Percentiles rank a stretch among this genome's conserved stretches.
phyloP scores from a whole-genome alignment of 2,888 invertebrate species.

The Camponotus fellah region DNA sequence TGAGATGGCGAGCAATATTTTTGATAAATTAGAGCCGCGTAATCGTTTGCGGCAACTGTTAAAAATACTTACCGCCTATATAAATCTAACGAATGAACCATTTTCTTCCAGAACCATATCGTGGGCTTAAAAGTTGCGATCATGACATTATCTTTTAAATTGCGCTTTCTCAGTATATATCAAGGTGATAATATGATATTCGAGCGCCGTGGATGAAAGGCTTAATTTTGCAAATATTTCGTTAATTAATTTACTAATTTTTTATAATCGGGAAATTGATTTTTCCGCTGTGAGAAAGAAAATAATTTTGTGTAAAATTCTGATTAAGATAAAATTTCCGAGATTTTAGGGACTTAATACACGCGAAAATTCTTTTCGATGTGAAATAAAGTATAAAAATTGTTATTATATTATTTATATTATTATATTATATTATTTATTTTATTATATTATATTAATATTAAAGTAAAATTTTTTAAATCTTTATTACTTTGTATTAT shows the following conservation, averaged over 20 bases:
- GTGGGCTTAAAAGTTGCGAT: not conserved
- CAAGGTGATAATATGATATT: slow-evolving; percentile 8
- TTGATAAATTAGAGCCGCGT: slow-evolving; percentile 75
- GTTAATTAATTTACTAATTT: slow-evolving; percentile 49
- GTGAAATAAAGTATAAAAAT: not conserved
- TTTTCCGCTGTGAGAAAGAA: not conserved
- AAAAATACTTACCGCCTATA: slow-evolving; percentile 28
- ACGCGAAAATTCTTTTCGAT: not conserved
- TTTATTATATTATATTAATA: too few relatives aligned
- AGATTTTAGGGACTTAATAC: not conserved
- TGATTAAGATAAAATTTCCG: slow-evolving; percentile 18
- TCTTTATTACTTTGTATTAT: not conserved
- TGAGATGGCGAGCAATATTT: slow-evolving; percentile 72
- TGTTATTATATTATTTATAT: too few relatives aligned
- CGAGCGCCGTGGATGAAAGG: not conserved
- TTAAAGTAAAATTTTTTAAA: not conserved
- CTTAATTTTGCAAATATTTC: slow-evolving; percentile 26
- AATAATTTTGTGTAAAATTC: not conserved
- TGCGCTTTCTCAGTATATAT: not conserved
- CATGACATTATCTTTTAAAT: not conserved
- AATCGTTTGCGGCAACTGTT: slow-evolving; percentile 70
- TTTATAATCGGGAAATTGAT: not conserved
- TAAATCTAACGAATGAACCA: slow-evolving; percentile 53
- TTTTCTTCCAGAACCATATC: not conserved
- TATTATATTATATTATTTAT: too few relatives aligned